phyloP scores from a whole-genome alignment of 2,888 invertebrate genomes.

The Nyleta sp. region DNA sequence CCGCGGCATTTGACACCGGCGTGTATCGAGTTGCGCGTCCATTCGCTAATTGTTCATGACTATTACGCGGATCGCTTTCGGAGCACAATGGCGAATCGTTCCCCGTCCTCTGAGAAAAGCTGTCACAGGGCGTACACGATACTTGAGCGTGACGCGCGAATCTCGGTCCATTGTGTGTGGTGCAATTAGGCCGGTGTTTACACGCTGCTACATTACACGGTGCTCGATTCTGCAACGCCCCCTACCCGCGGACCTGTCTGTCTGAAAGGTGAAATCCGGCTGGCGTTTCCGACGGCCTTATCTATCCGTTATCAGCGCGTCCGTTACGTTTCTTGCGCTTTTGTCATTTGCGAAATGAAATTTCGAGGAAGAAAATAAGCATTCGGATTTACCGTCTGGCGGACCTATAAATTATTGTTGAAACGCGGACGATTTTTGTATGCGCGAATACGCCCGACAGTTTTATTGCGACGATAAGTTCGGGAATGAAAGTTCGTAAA shows the following conservation, averaged over 20 bases:
- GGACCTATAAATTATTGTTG: slow-evolving; percentile 8
- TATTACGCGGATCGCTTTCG: slow-evolving; percentile 16
- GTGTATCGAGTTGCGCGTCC: too few relatives aligned
- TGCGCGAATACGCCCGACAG: background rate
- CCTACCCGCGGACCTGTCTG: slow-evolving; percentile 8
- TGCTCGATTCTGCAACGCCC: background rate
- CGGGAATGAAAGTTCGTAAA: too few relatives aligned
- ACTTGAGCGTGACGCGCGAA: slow-evolving; percentile 25
- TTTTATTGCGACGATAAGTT: too few relatives aligned
- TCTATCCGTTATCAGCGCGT: slow-evolving; percentile 33
- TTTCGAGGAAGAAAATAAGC: slow-evolving; percentile 16
- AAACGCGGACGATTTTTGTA: background rate
- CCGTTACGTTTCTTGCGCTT: slow-evolving; percentile 34
- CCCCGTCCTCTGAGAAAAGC: slow-evolving; percentile 20
- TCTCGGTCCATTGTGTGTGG: slow-evolving; percentile 57
- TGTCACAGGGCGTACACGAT: slow-evolving; percentile 20
- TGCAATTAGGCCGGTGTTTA: slow-evolving; percentile 66
- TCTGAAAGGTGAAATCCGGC: slow-evolving; percentile 36
- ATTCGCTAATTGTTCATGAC: too few relatives aligned
- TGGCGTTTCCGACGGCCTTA: slow-evolving; percentile 26
- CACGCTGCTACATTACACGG: slow-evolving; percentile 49
- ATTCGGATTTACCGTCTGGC: slow-evolving; percentile 4
- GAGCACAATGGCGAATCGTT: background rate
- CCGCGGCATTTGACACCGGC: too few relatives aligned
- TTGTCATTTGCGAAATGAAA: slow-evolving; percentile 38